These are phyloP conservation scores for Hirtodrosophila histrioides DNA, from an alignment of 2,888 invertebrate genomes.

Conservation along the genomic window DNA sequence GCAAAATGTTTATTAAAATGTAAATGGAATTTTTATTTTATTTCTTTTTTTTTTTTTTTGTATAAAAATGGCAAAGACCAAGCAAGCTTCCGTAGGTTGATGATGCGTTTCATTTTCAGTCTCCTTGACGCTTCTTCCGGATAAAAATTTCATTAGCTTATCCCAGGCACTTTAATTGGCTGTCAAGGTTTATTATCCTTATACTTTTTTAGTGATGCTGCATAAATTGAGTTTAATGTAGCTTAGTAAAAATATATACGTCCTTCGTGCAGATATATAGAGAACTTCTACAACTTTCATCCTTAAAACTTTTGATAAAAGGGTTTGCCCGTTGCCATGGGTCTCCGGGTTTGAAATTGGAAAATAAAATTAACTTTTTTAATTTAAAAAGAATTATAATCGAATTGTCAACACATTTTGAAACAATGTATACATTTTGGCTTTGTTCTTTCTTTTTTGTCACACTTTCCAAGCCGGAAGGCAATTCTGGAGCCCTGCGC, in stretches of 20 bases:
- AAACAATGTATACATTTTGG: neutral
- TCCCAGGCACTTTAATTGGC: slow-evolving; percentile 48
- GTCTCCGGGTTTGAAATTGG: too few species aligned
- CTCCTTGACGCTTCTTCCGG: slow-evolving; percentile 20
- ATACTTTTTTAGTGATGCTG: slow-evolving; percentile 17
- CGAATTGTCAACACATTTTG: slow-evolving; percentile 2
- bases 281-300: slow-evolving; percentile 3
- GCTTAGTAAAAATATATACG: slow-evolving; percentile 49
- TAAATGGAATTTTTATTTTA: slow-evolving; percentile 38
- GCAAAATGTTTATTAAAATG: slow-evolving; percentile 60
- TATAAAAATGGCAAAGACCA: slow-evolving; percentile 19
- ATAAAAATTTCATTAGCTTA: slow-evolving; percentile 56
- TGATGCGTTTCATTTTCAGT: slow-evolving; percentile 45
- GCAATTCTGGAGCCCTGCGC: slow-evolving; percentile 2
- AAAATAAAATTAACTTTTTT: slow-evolving; percentile 12
- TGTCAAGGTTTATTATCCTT: slow-evolving; percentile 36
- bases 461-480: too few species aligned
- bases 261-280: slow-evolving; percentile 6
- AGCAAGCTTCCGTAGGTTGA: slow-evolving; percentile 23
- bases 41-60: neutral
- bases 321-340: neutral
- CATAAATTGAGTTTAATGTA: slow-evolving; percentile 47
- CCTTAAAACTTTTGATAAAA: slow-evolving; percentile 31
- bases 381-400: slow-evolving; percentile 14
- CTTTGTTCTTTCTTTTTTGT: slow-evolving; percentile 7